Conservation (phyloP, 2,888 invertebrate species). For the Drosophila pseudotakahashii region DNA sequence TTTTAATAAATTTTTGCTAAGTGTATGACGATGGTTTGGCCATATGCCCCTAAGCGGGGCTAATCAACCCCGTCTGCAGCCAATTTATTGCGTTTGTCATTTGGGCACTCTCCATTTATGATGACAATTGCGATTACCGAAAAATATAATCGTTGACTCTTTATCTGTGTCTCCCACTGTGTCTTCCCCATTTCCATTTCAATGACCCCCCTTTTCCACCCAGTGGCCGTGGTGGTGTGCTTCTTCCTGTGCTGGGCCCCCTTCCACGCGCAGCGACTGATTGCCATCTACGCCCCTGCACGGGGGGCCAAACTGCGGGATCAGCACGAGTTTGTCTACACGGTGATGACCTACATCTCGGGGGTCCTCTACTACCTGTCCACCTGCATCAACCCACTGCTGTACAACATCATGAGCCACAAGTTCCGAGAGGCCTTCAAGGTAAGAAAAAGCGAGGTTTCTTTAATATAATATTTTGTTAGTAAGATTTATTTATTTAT, state of each 20-base stretch:
- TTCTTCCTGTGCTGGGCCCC: constrained; percentile 96
- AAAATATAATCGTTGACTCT: constrained; percentile 37
- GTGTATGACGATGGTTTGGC: constrained; percentile 43
- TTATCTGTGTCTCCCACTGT: constrained; percentile 35
- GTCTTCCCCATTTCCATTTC: constrained; percentile 2
- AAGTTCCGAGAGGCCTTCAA: constrained; percentile 97
- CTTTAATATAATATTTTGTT: neutral
- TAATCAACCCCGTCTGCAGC: constrained; percentile 68
- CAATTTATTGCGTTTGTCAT: constrained; percentile 65
- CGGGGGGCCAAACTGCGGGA: constrained; percentile 63
- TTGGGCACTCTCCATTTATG: constrained; percentile 60
- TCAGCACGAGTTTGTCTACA: constrained; percentile 79
- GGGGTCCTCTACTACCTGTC: constrained; percentile 96
- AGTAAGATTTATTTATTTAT: too few relatives aligned
- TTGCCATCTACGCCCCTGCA: constrained; percentile 86
- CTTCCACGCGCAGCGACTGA: constrained; percentile 96
- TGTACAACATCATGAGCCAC: constrained; percentile 97
- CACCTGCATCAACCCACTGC: constrained; percentile 95
- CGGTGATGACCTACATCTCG: constrained; percentile 88
- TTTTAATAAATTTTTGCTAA: neutral
- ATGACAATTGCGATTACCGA: constrained; percentile 42
- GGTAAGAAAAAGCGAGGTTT: constrained; percentile 85
- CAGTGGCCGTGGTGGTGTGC: constrained; percentile 95
- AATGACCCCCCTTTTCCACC: neutral
- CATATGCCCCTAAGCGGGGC: constrained; percentile 44